Evolutionary conservation across 2,113 vertebrate genomes (phyloP).

Genomic region (Hucho hucho): DNA sequence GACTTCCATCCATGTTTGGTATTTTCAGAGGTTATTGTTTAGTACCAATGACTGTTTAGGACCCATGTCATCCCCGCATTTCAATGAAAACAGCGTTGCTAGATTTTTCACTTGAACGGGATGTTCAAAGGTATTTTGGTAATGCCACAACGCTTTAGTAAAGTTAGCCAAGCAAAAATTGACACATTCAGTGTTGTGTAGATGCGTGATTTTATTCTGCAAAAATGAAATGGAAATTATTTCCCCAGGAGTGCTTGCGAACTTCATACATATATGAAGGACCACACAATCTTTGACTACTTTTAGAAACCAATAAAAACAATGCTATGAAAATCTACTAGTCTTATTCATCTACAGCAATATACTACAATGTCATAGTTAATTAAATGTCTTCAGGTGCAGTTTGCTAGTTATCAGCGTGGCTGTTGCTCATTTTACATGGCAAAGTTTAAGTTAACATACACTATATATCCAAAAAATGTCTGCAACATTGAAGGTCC

Average conservation of each 20-base stretch:
- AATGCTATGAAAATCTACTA: not conserved
- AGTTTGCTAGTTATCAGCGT: not conserved
- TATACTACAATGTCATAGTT: too few species aligned
- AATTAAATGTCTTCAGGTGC: too few species aligned
- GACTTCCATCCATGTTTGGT: slow-evolving; percentile 22
- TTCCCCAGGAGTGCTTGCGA: too few species aligned
- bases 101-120: not conserved
- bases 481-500: too few species aligned
- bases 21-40: slow-evolving; percentile 1
- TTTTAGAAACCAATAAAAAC: slow-evolving; percentile 39
- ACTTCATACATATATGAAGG: slow-evolving; percentile 21
- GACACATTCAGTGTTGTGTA: slow-evolving; percentile 6
- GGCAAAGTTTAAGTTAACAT: too few species aligned
- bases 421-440: too few species aligned
- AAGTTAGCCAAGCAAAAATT: slow-evolving; percentile 14
- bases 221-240: not conserved
- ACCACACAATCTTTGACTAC: not conserved
- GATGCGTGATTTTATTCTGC: slow-evolving; percentile 47
- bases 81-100: not conserved
- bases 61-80: not conserved
- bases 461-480: too few species aligned
- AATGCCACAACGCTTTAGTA: not conserved
- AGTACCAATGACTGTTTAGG: not conserved
- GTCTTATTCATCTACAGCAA: not conserved
- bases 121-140: not conserved